Conservation (phyloP, 1,140 invertebrate genomes). For the Drosophila subobscura region DNA sequence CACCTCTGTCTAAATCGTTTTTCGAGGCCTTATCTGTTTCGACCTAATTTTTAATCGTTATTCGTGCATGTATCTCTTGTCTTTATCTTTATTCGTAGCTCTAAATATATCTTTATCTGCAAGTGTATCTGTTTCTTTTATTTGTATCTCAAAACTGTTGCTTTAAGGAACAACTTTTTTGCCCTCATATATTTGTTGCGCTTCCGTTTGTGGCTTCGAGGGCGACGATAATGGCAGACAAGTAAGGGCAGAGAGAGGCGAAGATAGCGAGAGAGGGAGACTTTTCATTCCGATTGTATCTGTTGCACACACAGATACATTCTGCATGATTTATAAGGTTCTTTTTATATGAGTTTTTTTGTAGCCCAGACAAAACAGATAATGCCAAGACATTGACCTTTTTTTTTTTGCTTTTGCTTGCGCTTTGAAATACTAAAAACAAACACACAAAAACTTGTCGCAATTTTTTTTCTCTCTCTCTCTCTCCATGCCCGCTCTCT, state of each 20-base stretch:
- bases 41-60: too few relatives aligned
- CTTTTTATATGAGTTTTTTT: constrained; percentile 20
- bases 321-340: constrained; percentile 12
- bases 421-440: constrained; percentile 1
- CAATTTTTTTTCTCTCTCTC: constrained; percentile 7
- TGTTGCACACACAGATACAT: constrained; percentile 37
- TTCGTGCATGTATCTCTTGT: too few relatives aligned
- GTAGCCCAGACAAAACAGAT: constrained; percentile 21
- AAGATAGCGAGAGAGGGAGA: not conserved
- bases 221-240: constrained; percentile 16
- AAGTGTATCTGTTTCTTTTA: constrained; percentile 28
- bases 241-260: not conserved
- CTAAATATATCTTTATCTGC: constrained; percentile 14
- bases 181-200: constrained; percentile 21
- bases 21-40: too few relatives aligned
- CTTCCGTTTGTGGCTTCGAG: constrained; percentile 41
- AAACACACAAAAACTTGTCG: constrained; percentile 27
- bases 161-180: constrained; percentile 19
- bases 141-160: constrained; percentile 29
- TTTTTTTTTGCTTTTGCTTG: constrained; percentile 10
- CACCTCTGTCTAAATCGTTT: too few relatives aligned
- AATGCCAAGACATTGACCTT: constrained; percentile 45
- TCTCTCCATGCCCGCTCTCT: not conserved
- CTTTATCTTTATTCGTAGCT: too few relatives aligned
- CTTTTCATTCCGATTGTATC: constrained; percentile 16